These are phyloP conservation scores for Zonotrichia leucophrys DNA, from an alignment of 2,113 vertebrate species.

Conservation along the genomic window DNA sequence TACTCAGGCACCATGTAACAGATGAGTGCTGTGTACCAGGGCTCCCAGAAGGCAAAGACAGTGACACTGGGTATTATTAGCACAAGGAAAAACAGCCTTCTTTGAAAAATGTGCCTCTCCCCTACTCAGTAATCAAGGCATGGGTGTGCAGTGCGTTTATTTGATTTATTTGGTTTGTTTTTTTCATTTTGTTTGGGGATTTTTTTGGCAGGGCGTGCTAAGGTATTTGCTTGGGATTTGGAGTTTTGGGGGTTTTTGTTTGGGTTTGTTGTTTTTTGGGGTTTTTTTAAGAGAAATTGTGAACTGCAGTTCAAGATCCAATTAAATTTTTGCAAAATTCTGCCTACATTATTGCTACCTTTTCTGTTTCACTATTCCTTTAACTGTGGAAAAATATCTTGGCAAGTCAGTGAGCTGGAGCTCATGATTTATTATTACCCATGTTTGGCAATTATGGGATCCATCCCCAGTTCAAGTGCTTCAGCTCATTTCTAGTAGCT, in stretches of 20 bases:
- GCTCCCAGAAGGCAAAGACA: neutral
- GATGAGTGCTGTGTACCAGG: neutral
- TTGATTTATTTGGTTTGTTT: neutral
- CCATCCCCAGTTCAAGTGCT: neutral
- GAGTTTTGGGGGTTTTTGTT: neutral
- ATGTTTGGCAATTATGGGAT: neutral
- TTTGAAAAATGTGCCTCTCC: neutral
- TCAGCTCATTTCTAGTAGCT: neutral
- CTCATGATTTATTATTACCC: neutral
- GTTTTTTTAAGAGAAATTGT: neutral
- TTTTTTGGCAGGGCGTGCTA: neutral
- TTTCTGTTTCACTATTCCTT: neutral
- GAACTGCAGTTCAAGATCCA: neutral
- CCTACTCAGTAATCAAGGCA: neutral
- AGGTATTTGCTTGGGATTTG: neutral
- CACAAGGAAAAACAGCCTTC: neutral
- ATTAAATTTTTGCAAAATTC: neutral
- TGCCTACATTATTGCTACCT: neutral
- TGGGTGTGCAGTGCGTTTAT: fast-evolving
- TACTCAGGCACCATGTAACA: neutral
- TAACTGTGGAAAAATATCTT: neutral
- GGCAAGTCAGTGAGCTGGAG: neutral
- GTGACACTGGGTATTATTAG: neutral
- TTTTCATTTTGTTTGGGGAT: neutral
- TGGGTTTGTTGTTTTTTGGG: neutral